Evolutionary conservation across 2,113 vertebrate genomes (phyloP), one percentile per base, ranked within the genome.

Genomic region (Sigmodon hispidus): DNA sequence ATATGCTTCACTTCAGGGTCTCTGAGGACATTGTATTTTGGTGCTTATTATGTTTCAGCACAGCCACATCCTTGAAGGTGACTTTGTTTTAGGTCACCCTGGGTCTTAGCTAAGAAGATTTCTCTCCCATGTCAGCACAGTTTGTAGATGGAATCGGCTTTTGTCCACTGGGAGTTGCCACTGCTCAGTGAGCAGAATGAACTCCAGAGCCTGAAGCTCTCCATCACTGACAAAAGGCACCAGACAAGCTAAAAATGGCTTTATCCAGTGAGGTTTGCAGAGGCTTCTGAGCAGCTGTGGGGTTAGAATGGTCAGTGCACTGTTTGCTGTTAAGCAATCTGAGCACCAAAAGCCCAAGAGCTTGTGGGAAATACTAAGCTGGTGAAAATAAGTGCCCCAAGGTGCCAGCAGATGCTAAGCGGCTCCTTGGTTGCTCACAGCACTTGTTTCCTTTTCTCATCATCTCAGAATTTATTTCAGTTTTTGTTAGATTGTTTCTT

Each of bases 171-270:
- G 84, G 87, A 97, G 59, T 40, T 94, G 70, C n/a, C 52, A 88
- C 65, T 81, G 80, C 87, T 77, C 76, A 13, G 76, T 89, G 85
- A 93, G 57, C 55, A 93, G 83, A 96, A 91, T 22, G 4, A 87
- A 87, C 75, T 92, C 57, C 4, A 21, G 73, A 92, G 67, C 79
- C 84, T 45, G 24, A 59, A 67, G 90, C n/a, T 87, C 90, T 95
- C 89, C 83, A 91, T 95, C 95, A 80, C 65, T 87, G 91, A 89
- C 89, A 96, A 79, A 95, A 92, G 89, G 59, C 52, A 43, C 43
- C 3, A 26, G 79, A 79, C 67, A 65, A 83, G 59, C 77, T 67
- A 93, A 93, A 96, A 94, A 90, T 67, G 94, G 92, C 61, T 17
- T 48, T 55, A 50, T 45, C 67, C 92, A 85, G 75, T 34, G 34